Evolutionary conservation across 2,888 invertebrate genomes (phyloP).

Genomic region (Neocrepidodera transversa): DNA sequence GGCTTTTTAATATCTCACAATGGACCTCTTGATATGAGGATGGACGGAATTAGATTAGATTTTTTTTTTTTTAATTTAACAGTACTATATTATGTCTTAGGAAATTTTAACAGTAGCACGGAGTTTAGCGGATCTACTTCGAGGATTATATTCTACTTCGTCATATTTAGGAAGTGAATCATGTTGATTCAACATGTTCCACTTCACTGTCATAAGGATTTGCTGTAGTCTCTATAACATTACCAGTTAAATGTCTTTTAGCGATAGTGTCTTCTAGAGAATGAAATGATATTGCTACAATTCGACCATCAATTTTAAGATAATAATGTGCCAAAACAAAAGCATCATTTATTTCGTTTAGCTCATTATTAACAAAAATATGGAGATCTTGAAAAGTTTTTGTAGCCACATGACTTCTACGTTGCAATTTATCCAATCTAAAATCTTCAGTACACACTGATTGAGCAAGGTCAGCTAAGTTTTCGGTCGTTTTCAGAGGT

Average conservation of each 20-base stretch:
- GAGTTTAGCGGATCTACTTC: constrained; percentile 88
- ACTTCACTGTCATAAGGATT: constrained; percentile 75
- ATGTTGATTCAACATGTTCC: constrained; percentile 83
- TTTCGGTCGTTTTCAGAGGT: constrained; percentile 80
- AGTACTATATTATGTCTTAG: no score
- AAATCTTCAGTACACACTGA: constrained; percentile 57
- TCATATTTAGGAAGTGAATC: constrained; percentile 75
- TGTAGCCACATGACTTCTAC: constrained; percentile 83
- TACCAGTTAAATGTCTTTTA: constrained; percentile 85
- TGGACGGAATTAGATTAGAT: constrained; percentile 81
- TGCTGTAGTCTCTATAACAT: constrained; percentile 74
- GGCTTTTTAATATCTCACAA: constrained; percentile 87
- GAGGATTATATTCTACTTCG: constrained; percentile 81
- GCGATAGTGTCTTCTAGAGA: constrained; percentile 93
- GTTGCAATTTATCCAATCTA: constrained; percentile 75
- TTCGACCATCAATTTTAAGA: constrained; percentile 78
- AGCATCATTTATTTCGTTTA: constrained; percentile 93
- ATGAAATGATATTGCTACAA: constrained; percentile 89
- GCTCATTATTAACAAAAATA: constrained; percentile 95
- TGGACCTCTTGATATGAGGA: constrained; percentile 94
- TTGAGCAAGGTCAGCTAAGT: constrained; percentile 70
- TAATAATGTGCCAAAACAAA: constrained; percentile 79
- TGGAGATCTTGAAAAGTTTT: constrained; percentile 93
- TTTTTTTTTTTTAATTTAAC: no score
- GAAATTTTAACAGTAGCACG: constrained; percentile 80